Evolutionary conservation across 2,113 vertebrate species (phyloP), one percentile per base, ranked within the genome.

Genomic region (Zeus faber): DNA sequence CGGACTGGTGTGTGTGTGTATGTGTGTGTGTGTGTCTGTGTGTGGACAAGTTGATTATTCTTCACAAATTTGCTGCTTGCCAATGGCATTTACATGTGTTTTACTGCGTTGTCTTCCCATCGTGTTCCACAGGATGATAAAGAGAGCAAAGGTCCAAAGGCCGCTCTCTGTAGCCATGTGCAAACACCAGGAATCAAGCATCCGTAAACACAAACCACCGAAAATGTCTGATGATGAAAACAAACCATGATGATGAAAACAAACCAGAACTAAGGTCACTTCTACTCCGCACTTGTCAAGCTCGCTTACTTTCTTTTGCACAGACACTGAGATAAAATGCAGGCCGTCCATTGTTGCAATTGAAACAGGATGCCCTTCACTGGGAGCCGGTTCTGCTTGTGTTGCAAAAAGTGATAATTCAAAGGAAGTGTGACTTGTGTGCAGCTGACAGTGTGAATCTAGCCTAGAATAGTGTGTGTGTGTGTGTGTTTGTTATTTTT

Each of bases 351-450:
- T 24, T 29, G 18, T 18, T 20, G 23, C 9, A 5, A 23, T 44
- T 26, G 45, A 20, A 23, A 47, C 60, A 46, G 66, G 60, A 71
- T 48, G 40, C 65, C 17, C 3, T 21, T 71, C 76, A 77, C 49
- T 44, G 26, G 11, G 10, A 63, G 48, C n/a, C n/a, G n/a, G n/a
- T 69, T 54, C 51, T 84, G 77, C 76, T 62, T 46, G 62, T 50
- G 35, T 29, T 11, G 75, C 64, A 69, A 60, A 74, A 74, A 59
- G 11, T 0, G 5, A 35, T 3, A 1, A 23, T 50, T 25, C 1
- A 64, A 33, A 67, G 61, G 51, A 67, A 64, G 60, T 21, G 40
- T 22, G 55, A 63, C 16, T 62, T 50, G 62, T 75, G 22, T 71
- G 33, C n/a, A 9, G 33, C n/a, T 37, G 51, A 63, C 16, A 3